Evolutionary conservation across 2,797 vertebrate species (phyloP).

Genomic region (Melanotaenia maccullochi): DNA sequence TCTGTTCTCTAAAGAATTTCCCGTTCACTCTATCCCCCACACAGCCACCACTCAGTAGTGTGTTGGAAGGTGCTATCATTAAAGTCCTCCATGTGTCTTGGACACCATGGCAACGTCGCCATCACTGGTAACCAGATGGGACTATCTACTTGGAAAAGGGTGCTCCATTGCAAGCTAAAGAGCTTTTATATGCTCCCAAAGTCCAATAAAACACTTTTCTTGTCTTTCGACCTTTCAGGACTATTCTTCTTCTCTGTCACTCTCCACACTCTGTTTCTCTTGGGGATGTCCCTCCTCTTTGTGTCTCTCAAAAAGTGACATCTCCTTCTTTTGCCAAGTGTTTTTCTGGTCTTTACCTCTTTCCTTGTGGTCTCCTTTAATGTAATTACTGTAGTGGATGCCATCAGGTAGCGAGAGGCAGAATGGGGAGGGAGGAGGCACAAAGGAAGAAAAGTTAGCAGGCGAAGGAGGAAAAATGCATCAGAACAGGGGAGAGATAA

Average conservation of each 20-base stretch:
- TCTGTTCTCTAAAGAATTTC: slow-evolving; percentile 6
- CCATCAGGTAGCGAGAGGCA: slow-evolving; percentile 23
- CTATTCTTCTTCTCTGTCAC: slow-evolving; percentile 33
- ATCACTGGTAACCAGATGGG: slow-evolving; percentile 25
- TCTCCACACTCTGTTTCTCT: slow-evolving; percentile 30
- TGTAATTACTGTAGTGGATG: slow-evolving; percentile 46
- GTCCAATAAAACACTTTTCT: neutral
- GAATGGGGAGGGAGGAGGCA: slow-evolving; percentile 1
- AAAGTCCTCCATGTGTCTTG: slow-evolving; percentile 27
- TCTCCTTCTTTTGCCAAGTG: slow-evolving; percentile 12
- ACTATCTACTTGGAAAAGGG: slow-evolving; percentile 24
- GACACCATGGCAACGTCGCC: slow-evolving; percentile 22
- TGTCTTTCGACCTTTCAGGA: slow-evolving; percentile 16
- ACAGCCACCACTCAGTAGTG: neutral
- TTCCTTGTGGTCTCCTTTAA: slow-evolving; percentile 25
- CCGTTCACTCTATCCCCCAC: neutral
- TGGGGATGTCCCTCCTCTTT: slow-evolving; percentile 18
- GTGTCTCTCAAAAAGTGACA: slow-evolving; percentile 34
- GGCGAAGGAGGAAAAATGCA: slow-evolving; percentile 19
- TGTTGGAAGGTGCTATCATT: slow-evolving; percentile 39
- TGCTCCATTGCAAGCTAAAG: slow-evolving; percentile 23
- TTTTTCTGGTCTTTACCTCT: slow-evolving; percentile 26
- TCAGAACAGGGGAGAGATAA: slow-evolving; percentile 33
- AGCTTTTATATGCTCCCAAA: slow-evolving; percentile 12
- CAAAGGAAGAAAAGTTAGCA: slow-evolving; percentile 5